Base-by-base conservation (phyloP, 2,113 vertebrate genomes). In the Myiagra hebetior region DNA sequence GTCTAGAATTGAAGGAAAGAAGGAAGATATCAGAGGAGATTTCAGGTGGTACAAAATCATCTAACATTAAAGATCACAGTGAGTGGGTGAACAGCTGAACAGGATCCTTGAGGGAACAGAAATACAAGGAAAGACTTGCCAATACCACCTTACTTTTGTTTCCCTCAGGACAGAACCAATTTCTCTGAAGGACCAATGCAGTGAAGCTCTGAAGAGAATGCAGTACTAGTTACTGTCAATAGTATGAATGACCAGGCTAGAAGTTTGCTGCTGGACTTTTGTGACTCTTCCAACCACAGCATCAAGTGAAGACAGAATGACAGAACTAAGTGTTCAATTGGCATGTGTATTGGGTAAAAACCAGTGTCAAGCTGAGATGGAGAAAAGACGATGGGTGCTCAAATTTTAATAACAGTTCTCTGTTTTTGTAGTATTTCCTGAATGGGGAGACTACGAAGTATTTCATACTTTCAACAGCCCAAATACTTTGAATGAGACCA, bases 21-120 rank as follows among this genome's bases (percentile, higher is more conserved):
- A 57, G 18, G 8, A 82, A 72, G 33, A 75, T 23, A 57, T 4
- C n/a, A 35, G 12, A 73, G 26, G 35, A 78, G 4, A 47, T 70
- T 79, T 57, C 46, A 62, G 33, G 23, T 30, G 8, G 6, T n/a
- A 17, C 6, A 44, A 59, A 63, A 44, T 91, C 13, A 55, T 74
- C 15, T 53, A 37, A 20, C 21, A 64, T 15, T 37, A 53, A 31
- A 49, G 55, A 52, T 12, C 6, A 2, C 24, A 63, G 21, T 46
- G 27, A 59, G 19, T 47, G 10, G 7, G 7, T 3, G 4, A 77
- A 49, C 10, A 50, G 33, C 9, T 0, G 0, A 73, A 74, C 22
- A 46, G 20, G 14, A 60, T 50, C 24, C 15, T 21, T 70, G 23
- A 75, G 21, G 23, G 37, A 87, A 33, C 5, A 67, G 18, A 24